Conservation (phyloP, 2,113 vertebrate species). For the Nipponia nippon region DNA sequence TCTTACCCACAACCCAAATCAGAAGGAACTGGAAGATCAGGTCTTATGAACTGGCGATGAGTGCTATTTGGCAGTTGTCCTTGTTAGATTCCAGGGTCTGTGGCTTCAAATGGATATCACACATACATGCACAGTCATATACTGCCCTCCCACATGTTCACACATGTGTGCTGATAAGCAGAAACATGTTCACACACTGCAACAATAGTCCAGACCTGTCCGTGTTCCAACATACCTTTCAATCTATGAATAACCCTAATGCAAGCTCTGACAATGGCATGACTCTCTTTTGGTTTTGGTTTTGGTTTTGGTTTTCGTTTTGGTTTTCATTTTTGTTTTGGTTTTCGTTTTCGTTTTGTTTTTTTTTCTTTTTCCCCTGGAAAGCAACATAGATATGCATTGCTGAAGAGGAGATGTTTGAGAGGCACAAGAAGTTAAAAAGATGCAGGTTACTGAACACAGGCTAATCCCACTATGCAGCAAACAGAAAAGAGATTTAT, state of each 20-base stretch:
- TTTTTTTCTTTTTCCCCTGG: too few species aligned
- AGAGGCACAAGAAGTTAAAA: neutral
- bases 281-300: too few species aligned
- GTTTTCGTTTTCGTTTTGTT: too few species aligned
- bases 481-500: neutral
- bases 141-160: neutral
- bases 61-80: neutral
- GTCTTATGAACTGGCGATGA: neutral
- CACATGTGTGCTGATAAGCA: neutral
- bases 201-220: rapidly evolving
- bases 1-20: neutral
- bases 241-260: neutral
- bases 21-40: neutral
- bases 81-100: neutral
- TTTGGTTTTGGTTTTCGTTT: too few species aligned
- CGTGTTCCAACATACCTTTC: neutral
- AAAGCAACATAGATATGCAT: rapidly evolving
- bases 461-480: rapidly evolving
- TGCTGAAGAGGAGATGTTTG: neutral
- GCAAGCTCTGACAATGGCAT: rapidly evolving
- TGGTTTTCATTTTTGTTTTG: too few species aligned
- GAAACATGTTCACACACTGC: neutral
- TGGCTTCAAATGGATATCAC: neutral
- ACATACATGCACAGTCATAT: neutral
- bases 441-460: neutral